These are phyloP conservation scores for Ophioninae sp. DNA, from an alignment of 2,888 invertebrate genomes.

Conservation along the genomic window DNA sequence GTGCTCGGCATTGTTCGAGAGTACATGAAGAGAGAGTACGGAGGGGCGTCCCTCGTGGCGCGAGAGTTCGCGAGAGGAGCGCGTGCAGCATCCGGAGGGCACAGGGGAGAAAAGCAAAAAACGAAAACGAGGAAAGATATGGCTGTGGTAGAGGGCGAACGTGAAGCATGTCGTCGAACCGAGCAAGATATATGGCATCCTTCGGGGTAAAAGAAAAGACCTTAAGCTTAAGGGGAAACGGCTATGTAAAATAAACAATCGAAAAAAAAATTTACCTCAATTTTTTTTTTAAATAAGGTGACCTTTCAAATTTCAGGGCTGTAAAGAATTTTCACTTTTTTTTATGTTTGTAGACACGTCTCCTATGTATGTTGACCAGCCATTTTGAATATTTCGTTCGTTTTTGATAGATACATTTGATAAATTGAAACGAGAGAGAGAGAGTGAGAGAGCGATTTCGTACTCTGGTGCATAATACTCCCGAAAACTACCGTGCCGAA, in stretches of 20 bases:
- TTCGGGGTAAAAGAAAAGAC: slow-evolving; percentile 28
- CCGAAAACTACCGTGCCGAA: too few relatives aligned
- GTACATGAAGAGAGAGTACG: slow-evolving; percentile 22
- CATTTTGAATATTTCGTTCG: too few relatives aligned
- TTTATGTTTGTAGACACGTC: too few relatives aligned
- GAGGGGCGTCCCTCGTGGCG: slow-evolving; percentile 16
- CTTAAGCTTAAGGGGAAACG: slow-evolving; percentile 18
- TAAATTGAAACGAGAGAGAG: too few relatives aligned
- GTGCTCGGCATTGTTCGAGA: slow-evolving; percentile 55
- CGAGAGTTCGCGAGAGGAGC: slow-evolving; percentile 32
- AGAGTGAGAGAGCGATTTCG: too few relatives aligned
- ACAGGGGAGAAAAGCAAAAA: background rate
- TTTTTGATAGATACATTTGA: too few relatives aligned
- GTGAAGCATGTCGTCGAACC: slow-evolving; percentile 9
- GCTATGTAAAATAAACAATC: slow-evolving; percentile 30
- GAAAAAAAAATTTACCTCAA: too few relatives aligned
- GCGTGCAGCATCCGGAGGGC: slow-evolving; percentile 21
- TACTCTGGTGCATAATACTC: too few relatives aligned
- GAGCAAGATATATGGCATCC: slow-evolving; percentile 10
- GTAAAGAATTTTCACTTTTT: too few relatives aligned
- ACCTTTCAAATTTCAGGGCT: too few relatives aligned
- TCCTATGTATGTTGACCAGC: too few relatives aligned
- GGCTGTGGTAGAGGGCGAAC: slow-evolving; percentile 10
- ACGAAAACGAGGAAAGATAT: slow-evolving; percentile 22
- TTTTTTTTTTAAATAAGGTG: too few relatives aligned